Evolutionary conservation across 2,888 invertebrate genomes (phyloP), one percentile per base, ranked within the genome.

Genomic region (Cheilosia impressa): DNA sequence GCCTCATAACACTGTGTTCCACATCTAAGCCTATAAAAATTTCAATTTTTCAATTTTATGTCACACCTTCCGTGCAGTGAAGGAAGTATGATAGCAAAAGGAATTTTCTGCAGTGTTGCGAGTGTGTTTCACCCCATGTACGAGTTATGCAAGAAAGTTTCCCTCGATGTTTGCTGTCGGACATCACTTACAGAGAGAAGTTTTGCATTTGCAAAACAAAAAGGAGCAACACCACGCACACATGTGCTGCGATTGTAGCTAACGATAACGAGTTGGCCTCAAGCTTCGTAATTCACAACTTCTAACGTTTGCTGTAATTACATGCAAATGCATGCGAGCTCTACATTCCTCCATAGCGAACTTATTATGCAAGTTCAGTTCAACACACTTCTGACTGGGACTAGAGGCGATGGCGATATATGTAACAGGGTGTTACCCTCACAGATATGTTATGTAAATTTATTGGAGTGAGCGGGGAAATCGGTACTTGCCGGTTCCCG

Each of bases 11-110:
- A 57, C 50, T 53, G 47, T 43, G 52, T 68, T 73, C 69, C 63
- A 79, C 79, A 73, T 84, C 60, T 52, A 69, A 60, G 63, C 22
- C 73, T 68, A 75, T 84, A 79, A 62, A 84, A 84, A 84, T 43
- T 73, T 65, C 45, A 79, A 79, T 79, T 84, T 84, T 79, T 84
- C 79, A 84, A 79, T 79, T 84, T 84, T 69, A 84, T 84, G 73
- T 84, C 83, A 84, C 83, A 84, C 79, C 83, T 84, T 58, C 19
- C 27, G 13, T 2, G 22, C 22, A 22, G 22, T 22, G 22, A 22
- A 10, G 3, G 15, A 4, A 15, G 43, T 24, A 1, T 4, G 13
- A 3, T 4, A 38, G 38, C 38, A 24, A 15, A 27, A 0, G 4
- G 15, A 57, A 4, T 47, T n/a, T 60, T 27, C 15, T 41, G 22